Evolutionary conservation across 2,113 vertebrate species (phyloP).

Genomic region (Poeciliopsis prolifica): DNA sequence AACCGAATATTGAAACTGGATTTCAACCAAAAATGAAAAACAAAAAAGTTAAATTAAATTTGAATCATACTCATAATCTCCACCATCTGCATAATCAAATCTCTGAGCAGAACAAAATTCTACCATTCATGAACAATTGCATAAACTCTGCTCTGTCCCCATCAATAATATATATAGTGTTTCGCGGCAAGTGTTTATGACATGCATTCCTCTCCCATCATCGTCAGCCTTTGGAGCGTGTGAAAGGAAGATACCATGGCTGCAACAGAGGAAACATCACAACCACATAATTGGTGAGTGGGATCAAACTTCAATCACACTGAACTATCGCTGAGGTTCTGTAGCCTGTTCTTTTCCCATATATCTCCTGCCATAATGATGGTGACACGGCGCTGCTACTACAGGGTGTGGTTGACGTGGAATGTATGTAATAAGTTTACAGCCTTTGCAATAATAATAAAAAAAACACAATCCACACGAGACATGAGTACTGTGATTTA

Average conservation of each 20-base stretch:
- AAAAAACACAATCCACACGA: conserved; percentile 16
- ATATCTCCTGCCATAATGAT: conserved; percentile 57
- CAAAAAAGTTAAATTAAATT: no score
- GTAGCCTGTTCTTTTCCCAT: conserved; percentile 55
- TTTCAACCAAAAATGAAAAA: no score
- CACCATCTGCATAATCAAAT: no score
- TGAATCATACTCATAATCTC: no score
- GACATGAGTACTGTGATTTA: conserved; percentile 23
- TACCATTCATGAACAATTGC: no score
- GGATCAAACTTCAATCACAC: conserved; percentile 62
- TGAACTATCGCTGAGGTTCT: conserved; percentile 38
- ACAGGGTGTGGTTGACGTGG: conserved; percentile 45
- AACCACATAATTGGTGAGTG: conserved; percentile 69
- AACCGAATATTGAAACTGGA: no score
- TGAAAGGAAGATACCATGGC: conserved; percentile 66
- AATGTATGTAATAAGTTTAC: conserved; percentile 64
- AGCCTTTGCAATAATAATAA: conserved; percentile 37
- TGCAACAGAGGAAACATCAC: conserved; percentile 71
- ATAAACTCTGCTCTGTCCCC: no score
- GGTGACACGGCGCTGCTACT: conserved; percentile 45
- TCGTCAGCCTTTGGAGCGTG: conserved; percentile 42
- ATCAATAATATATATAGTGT: not conserved
- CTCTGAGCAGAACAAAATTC: no score
- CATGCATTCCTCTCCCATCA: conserved; percentile 11
- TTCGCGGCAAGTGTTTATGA: conserved; percentile 38